Conservation (phyloP, 2,888 invertebrate species). For the Catocala fraxini region DNA sequence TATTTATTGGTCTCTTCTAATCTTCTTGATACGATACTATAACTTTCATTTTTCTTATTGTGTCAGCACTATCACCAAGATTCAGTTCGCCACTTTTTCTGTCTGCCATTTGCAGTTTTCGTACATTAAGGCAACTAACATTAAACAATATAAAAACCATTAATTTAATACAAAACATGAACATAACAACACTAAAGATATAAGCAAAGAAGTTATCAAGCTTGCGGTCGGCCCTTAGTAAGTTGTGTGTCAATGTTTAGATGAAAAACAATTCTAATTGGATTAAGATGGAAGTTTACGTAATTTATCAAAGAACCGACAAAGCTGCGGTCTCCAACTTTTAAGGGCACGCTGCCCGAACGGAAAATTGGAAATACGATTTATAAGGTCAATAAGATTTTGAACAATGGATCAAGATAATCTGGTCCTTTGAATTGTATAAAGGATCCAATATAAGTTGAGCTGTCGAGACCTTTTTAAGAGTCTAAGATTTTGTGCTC, state of each 20-base stretch:
- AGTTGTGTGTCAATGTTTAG: conserved; percentile 14
- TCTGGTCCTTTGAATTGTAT: conserved; percentile 12
- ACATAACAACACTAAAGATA: conserved; percentile 4
- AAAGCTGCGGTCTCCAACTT: conserved; percentile 33
- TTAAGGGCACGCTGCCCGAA: conserved; percentile 24
- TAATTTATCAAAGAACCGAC: conserved; percentile 39
- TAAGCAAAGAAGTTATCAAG: conserved; percentile 2
- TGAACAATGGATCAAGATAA: conserved; percentile 23
- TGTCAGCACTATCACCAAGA: too few relatives aligned
- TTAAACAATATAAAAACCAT: not conserved
- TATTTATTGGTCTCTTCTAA: too few relatives aligned
- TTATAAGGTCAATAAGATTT: conserved; percentile 28
- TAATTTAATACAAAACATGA: not conserved
- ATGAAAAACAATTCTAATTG: conserved; percentile 34
- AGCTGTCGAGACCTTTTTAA: conserved; percentile 6
- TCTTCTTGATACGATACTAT: too few relatives aligned
- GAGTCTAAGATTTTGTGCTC: conserved; percentile 5
- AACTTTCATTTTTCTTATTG: too few relatives aligned
- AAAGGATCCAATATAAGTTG: conserved; percentile 17
- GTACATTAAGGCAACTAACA: too few relatives aligned
- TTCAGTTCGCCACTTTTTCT: too few relatives aligned
- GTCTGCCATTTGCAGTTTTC: too few relatives aligned
- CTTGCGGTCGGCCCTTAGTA: conserved; percentile 2
- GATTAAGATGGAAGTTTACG: conserved; percentile 33
- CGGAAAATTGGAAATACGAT: conserved; percentile 33